These are phyloP conservation scores for Tragelaphus buxtoni DNA, from an alignment of 2,113 vertebrate genomes.

Conservation along the genomic window DNA sequence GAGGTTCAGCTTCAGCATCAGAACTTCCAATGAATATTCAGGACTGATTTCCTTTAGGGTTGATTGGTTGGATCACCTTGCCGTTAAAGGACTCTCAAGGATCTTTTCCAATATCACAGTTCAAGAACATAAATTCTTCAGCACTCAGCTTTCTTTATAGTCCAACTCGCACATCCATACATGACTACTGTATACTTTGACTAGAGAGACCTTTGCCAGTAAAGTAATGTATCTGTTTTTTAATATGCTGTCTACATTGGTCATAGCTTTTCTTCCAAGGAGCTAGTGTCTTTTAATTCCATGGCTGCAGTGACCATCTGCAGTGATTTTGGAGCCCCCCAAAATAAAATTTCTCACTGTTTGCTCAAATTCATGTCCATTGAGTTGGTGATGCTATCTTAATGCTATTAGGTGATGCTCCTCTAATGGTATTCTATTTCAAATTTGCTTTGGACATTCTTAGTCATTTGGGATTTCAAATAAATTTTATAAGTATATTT, in stretches of 20 bases:
- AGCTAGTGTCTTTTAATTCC: neutral
- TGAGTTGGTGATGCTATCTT: neutral
- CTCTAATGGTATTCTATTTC: neutral
- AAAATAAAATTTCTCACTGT: neutral
- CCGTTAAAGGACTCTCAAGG: neutral
- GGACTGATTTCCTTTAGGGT: neutral
- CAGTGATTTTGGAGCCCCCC: neutral
- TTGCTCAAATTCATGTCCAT: neutral
- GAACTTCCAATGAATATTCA: neutral
- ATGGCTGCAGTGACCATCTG: neutral
- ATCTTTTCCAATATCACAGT: neutral
- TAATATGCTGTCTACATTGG: neutral
- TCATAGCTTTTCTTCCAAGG: neutral
- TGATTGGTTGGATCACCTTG: neutral
- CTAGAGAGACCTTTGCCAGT: neutral
- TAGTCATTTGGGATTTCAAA: neutral
- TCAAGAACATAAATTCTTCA: neutral
- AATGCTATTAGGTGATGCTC: neutral
- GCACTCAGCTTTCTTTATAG: neutral
- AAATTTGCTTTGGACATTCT: neutral
- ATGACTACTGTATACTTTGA: neutral
- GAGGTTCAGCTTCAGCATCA: neutral
- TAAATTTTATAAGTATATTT: neutral
- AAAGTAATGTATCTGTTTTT: neutral
- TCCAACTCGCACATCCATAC: neutral